These are phyloP conservation scores for Galago senegalensis DNA, from an alignment of 2,797 vertebrate genomes.

Conservation along the genomic window DNA sequence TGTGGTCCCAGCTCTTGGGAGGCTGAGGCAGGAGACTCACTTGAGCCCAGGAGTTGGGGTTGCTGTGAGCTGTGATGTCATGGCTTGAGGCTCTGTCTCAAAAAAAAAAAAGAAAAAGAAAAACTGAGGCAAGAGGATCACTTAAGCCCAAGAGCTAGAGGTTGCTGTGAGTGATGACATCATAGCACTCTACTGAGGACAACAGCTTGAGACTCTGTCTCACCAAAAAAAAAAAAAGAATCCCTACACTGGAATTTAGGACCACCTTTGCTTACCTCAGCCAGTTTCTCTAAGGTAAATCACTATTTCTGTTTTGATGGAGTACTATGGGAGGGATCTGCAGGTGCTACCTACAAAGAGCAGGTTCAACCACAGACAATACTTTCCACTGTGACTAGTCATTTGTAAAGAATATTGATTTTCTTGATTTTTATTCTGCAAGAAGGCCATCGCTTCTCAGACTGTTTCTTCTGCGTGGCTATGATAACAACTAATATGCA, in stretches of 20 bases:
- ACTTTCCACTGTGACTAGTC: slow-evolving; percentile 44
- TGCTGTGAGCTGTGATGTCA: too few species aligned
- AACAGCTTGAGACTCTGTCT: too few species aligned
- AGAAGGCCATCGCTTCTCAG: slow-evolving; percentile 36
- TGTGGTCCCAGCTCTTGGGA: too few species aligned
- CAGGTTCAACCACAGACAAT: slow-evolving; percentile 34
- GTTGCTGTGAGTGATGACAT: too few species aligned
- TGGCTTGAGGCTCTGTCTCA: too few species aligned
- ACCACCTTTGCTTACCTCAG: background rate
- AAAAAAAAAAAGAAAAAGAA: too few species aligned
- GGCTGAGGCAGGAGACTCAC: too few species aligned
- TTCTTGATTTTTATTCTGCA: slow-evolving; percentile 74
- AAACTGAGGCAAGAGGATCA: too few species aligned
- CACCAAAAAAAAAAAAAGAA: too few species aligned
- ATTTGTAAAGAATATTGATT: slow-evolving; percentile 65
- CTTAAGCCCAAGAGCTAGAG: too few species aligned
- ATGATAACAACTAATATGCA: slow-evolving; percentile 66
- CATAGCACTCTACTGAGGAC: too few species aligned
- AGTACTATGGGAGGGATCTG: background rate
- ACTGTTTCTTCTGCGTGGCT: slow-evolving; percentile 34
- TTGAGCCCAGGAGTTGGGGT: too few species aligned
- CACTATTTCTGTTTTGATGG: background rate
- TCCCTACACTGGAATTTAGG: background rate
- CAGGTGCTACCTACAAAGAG: slow-evolving; percentile 51
- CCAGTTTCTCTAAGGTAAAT: slow-evolving; percentile 9